Evolutionary conservation across 2,113 vertebrate species (phyloP).

Genomic region (Malurus alboscapulatus): DNA sequence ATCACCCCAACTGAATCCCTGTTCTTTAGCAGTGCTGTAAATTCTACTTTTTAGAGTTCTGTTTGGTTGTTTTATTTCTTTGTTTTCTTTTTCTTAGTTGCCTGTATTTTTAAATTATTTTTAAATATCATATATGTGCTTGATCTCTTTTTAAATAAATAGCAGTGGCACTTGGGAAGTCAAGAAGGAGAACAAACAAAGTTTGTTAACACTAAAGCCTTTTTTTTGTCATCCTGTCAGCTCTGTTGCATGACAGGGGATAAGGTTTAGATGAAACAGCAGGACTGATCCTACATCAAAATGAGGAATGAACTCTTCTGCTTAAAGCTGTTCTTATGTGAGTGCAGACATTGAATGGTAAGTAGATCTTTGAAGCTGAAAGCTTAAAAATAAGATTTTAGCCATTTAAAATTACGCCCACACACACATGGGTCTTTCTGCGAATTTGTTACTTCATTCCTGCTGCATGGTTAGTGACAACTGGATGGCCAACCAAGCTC

Average conservation of each 20-base stretch:
- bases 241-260: background rate
- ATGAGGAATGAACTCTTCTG: background rate
- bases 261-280: background rate
- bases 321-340: background rate
- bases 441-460: background rate
- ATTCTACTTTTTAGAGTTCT: background rate
- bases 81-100: background rate
- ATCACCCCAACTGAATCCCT: background rate
- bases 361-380: background rate
- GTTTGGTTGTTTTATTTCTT: background rate
- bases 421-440: background rate
- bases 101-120: background rate
- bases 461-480: background rate
- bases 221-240: background rate
- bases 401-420: background rate
- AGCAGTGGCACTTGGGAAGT: background rate
- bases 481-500: background rate
- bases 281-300: constrained; percentile 8
- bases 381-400: background rate
- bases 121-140: background rate
- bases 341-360: background rate
- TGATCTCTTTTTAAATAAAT: background rate
- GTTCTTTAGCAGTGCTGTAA: background rate
- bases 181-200: background rate
- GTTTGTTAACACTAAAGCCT: background rate